A percentile compares a stretch with the other conserved stretches of the same genome.
Evolutionary conservation across 2,797 vertebrate genomes (phyloP).

Genomic region (Aeoliscus strigatus): DNA sequence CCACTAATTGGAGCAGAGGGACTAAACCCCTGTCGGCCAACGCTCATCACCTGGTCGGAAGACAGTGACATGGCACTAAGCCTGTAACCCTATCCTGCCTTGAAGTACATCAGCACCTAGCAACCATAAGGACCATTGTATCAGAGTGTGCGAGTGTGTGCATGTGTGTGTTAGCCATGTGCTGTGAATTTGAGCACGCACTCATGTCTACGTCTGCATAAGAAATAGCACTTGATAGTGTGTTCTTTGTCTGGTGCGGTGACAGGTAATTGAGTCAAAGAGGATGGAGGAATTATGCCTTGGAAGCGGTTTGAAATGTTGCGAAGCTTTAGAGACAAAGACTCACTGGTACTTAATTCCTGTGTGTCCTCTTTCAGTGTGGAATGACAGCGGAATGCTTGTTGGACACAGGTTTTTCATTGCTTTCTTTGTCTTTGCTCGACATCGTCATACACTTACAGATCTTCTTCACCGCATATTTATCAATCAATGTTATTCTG

Average conservation of each 20-base stretch:
- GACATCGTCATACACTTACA: neutral
- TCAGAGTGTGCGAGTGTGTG: conserved; percentile 19
- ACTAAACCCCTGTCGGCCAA: conserved; percentile 24
- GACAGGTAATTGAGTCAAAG: conserved; percentile 66
- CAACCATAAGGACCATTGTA: conserved; percentile 52
- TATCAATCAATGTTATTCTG: conserved; percentile 13
- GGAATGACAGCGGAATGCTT: too few species aligned
- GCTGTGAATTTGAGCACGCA: conserved; percentile 15
- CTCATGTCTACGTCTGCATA: conserved; percentile 38
- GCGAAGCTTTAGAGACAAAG: conserved; percentile 49
- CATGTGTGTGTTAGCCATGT: conserved; percentile 3
- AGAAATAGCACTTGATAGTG: conserved; percentile 39
- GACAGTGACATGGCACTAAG: conserved; percentile 46
- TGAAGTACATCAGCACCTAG: conserved; percentile 56
- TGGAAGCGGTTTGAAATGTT: conserved; percentile 64
- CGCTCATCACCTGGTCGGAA: conserved; percentile 48
- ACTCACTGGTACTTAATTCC: too few species aligned
- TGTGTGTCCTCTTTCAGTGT: too few species aligned
- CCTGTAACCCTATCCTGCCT: conserved; percentile 55
- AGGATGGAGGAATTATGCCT: conserved; percentile 62
- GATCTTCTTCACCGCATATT: neutral
- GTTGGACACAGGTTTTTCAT: too few species aligned
- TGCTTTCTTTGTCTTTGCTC: too few species aligned
- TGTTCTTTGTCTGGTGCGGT: conserved; percentile 58
- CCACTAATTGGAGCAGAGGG: conserved; percentile 7